These are phyloP conservation scores for Andricus grossulariae DNA, from an alignment of 1,140 invertebrate species.

Conservation along the genomic window DNA sequence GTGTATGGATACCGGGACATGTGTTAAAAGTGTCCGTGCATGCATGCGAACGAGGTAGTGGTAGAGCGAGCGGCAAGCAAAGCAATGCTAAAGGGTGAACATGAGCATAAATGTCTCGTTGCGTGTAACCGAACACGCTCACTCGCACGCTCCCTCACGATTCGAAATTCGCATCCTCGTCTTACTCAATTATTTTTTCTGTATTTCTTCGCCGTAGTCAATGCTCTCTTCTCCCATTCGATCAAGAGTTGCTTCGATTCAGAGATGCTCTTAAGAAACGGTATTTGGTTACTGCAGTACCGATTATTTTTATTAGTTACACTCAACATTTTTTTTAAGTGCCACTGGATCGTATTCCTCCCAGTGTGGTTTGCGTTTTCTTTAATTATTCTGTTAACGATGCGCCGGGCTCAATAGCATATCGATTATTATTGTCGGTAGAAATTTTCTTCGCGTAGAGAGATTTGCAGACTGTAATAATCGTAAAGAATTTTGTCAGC, in stretches of 20 bases:
- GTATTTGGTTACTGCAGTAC: conserved; percentile 24
- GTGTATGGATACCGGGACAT: neutral
- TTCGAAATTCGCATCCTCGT: conserved; percentile 1
- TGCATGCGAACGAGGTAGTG: conserved; percentile 34
- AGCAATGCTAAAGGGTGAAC: conserved; percentile 45
- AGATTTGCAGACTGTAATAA: neutral
- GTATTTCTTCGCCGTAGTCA: conserved; percentile 1
- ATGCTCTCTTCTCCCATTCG: conserved; percentile 27
- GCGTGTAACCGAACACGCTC: conserved; percentile 52
- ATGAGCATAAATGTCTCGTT: conserved; percentile 56
- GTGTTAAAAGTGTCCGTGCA: conserved; percentile 10
- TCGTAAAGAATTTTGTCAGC: too few species aligned
- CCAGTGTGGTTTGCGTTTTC: conserved; percentile 30
- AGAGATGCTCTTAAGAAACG: conserved; percentile 11
- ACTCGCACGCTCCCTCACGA: conserved; percentile 33
- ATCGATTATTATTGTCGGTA: neutral
- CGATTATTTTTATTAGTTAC: conserved; percentile 33
- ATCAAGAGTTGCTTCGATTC: conserved; percentile 12
- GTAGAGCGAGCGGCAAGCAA: conserved; percentile 42
- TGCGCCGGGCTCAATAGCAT: neutral
- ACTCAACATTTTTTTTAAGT: conserved; percentile 35
- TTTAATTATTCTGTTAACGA: conserved; percentile 28
- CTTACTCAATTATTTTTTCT: conserved; percentile 6
- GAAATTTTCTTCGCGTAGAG: neutral
- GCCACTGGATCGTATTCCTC: conserved; percentile 12